Evolutionary conservation across 1,140 invertebrate species (phyloP), one percentile per base, ranked within the genome.

Genomic region (Philopotamus ludificatus): DNA sequence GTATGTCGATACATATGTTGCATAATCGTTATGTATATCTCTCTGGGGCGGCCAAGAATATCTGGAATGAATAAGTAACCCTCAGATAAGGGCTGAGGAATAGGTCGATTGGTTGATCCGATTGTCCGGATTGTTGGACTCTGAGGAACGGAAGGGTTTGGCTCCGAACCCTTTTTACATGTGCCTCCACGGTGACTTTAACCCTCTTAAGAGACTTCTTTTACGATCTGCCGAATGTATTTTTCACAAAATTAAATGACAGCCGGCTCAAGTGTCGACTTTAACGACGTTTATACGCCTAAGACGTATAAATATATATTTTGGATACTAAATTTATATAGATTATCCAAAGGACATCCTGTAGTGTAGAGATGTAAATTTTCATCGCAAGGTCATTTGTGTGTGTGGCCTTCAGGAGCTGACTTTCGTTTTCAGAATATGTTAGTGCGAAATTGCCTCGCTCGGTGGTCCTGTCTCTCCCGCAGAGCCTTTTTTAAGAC

Each of bases 91-190:
- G 41, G 54, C n/a, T n/a, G 41, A 39, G 28, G 28, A 58, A 58
- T 39, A 20, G 58, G 58, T 25, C 41, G 41, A 61, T 61, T 45
- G 42, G 44, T 12, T 44, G 58, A 61, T 61, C 58, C 44, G 58
- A 61, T 61, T 61, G 3, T 44, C 58, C 47, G 58, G 41, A 45
- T 61, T 49, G 58, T 61, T 49, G 44, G 39, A 25, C 50, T 12
- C n/a, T 25, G 18, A 25, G 50, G 51, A 25, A 39, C 49, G 20
- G 16, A 34, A 34, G n/a, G 1, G 25, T 3, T 10, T 25, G 25
- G 28, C 10, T 55, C 20, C 51, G 28, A 2, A 10, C 16, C 49
- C 4, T 51, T 22, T 22, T 20, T 51, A 7, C 50, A 47, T 47
- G 16, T 47, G 3, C 18, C 44, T 15, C 4, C 4, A 47, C 9